phyloP scores from a whole-genome alignment of 1,140 invertebrate genomes.

The Lucilia sericata region DNA sequence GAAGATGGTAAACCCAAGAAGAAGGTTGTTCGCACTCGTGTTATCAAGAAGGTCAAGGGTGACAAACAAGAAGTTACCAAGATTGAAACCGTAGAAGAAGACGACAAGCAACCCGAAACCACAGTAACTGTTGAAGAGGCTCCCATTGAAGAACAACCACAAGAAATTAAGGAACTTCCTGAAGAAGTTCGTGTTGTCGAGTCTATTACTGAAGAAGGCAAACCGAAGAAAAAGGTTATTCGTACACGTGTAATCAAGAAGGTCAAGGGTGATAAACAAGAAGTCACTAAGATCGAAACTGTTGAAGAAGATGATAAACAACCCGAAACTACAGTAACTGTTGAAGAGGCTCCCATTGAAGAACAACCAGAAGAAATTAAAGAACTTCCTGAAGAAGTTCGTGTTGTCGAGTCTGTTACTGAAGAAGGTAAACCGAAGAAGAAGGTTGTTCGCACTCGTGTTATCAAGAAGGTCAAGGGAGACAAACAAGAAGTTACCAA shows the following conservation, averaged over 20 bases:
- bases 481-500: slow-evolving; percentile 44
- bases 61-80: slow-evolving; percentile 44
- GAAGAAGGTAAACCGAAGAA: slow-evolving; percentile 45
- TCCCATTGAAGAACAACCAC: slow-evolving; percentile 34
- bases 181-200: slow-evolving; percentile 41
- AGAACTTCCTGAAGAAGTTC: slow-evolving; percentile 40
- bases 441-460: slow-evolving; percentile 34
- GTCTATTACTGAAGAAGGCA: slow-evolving; percentile 39
- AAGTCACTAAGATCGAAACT: slow-evolving; percentile 44
- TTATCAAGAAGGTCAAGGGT: slow-evolving; percentile 43
- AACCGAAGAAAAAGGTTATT: slow-evolving; percentile 40
- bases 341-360: slow-evolving; percentile 31
- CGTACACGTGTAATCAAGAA: slow-evolving; percentile 43
- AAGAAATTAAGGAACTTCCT: slow-evolving; percentile 35
- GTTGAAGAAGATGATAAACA: slow-evolving; percentile 45
- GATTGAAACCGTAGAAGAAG: slow-evolving; percentile 44
- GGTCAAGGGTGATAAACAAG: slow-evolving; percentile 42
- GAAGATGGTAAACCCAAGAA: slow-evolving; percentile 45
- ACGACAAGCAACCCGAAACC: slow-evolving; percentile 44
- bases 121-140: slow-evolving; percentile 39
- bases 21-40: slow-evolving; percentile 36
- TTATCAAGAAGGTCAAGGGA: slow-evolving; percentile 44
- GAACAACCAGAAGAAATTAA: slow-evolving; percentile 31
- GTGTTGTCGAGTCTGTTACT: slow-evolving; percentile 30
- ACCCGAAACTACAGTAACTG: slow-evolving; percentile 40